Evolutionary conservation across 2,797 vertebrate genomes (phyloP).

Genomic region (Onychomys arenicola): DNA sequence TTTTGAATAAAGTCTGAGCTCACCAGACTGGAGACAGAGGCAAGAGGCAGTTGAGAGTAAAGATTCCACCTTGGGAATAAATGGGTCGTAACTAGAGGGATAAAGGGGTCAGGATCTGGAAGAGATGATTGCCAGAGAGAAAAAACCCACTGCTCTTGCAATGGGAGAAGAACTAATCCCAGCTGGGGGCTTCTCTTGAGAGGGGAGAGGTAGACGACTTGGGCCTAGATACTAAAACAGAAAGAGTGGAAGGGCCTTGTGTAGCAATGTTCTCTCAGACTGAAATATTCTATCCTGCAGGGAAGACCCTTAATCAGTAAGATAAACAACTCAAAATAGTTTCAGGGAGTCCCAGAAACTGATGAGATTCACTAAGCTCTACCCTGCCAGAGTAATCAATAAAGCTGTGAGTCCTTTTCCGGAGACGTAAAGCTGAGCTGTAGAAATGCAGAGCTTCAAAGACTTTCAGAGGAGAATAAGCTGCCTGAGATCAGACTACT

Average conservation of each 20-base stretch:
- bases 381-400: background rate
- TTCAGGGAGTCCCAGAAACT: background rate
- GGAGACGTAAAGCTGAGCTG: background rate
- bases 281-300: background rate
- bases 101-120: background rate
- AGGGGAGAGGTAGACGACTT: background rate
- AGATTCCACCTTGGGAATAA: background rate
- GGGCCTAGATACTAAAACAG: background rate
- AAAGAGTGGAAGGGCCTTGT: background rate
- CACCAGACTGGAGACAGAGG: background rate
- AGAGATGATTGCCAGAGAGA: background rate
- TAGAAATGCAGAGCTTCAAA: background rate
- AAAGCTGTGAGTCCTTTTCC: too few relatives aligned
- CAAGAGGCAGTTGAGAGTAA: background rate
- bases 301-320: background rate
- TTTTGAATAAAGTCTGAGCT: background rate
- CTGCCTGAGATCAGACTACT: background rate
- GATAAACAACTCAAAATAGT: background rate
- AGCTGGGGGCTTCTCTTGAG: background rate
- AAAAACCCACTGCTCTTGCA: fast-evolving
- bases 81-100: background rate
- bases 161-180: background rate
- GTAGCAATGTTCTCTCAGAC: background rate
- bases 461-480: background rate
- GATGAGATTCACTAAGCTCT: background rate